Conservation (phyloP, 2,888 invertebrate species). For the Periphyllus acericola region DNA sequence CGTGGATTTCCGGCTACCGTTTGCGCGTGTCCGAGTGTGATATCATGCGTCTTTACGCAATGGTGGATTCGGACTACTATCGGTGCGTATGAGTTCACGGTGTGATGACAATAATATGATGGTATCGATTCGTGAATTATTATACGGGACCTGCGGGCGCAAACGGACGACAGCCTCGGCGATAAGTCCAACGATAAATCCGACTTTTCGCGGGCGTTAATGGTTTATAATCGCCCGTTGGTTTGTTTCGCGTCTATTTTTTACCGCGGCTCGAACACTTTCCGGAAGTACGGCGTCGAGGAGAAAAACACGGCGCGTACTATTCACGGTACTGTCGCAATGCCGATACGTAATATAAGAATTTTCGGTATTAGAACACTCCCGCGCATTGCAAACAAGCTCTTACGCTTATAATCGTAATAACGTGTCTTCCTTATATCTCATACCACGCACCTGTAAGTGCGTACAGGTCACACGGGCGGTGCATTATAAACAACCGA, state of each 20-base stretch:
- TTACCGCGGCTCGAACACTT: background rate
- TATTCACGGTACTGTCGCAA: background rate
- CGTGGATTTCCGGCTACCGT: no score
- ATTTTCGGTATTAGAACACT: background rate
- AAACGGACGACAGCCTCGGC: background rate
- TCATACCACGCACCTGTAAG: no score
- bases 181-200: background rate
- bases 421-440: no score
- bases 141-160: background rate
- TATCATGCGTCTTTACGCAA: no score
- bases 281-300: background rate
- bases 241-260: background rate
- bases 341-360: no score
- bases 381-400: no score
- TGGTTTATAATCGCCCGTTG: background rate
- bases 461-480: no score
- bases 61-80: no score
- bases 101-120: background rate
- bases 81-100: background rate
- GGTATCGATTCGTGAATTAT: background rate
- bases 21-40: no score
- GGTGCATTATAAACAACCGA: no score
- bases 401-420: no score
- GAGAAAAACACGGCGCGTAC: background rate
- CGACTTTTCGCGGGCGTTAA: background rate